Conservation (phyloP, 2,888 invertebrate species). For the Micoletzkya japonica region DNA sequence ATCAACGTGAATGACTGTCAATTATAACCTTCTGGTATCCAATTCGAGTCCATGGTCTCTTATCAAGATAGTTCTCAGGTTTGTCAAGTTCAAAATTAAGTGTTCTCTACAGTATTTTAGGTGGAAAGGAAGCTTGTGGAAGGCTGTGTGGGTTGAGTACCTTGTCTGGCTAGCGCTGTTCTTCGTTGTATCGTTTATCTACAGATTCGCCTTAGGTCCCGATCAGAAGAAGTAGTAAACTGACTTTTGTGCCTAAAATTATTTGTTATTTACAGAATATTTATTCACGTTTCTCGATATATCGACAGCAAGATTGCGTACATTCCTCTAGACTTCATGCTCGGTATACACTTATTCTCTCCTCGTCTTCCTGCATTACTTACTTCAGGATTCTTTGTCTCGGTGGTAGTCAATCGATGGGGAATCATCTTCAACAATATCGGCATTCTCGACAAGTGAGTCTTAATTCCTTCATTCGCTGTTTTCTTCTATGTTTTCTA, state of each 20-base stretch:
- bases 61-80: slow-evolving; percentile 13
- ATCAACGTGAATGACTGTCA: slow-evolving; percentile 28
- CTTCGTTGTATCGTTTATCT: slow-evolving; percentile 41
- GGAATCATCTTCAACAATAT: slow-evolving; percentile 28
- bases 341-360: neutral
- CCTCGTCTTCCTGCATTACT: neutral
- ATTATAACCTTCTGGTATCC: slow-evolving; percentile 15
- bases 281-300: slow-evolving; percentile 1
- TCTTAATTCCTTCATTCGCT: neutral
- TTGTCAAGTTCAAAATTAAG: slow-evolving; percentile 6
- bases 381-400: slow-evolving; percentile 21
- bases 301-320: slow-evolving; percentile 16
- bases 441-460: slow-evolving; percentile 27
- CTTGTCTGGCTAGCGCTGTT: slow-evolving; percentile 48
- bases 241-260: neutral
- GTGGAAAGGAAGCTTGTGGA: slow-evolving; percentile 57
- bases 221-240: slow-evolving; percentile 31
- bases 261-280: slow-evolving; percentile 4
- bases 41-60: slow-evolving; percentile 23
- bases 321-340: slow-evolving; percentile 24
- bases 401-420: slow-evolving; percentile 26
- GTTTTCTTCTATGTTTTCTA: neutral
- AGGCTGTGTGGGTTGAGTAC: slow-evolving; percentile 54
- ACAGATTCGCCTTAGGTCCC: slow-evolving; percentile 40
- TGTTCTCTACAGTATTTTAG: slow-evolving; percentile 27